A percentile compares a stretch with the other conserved stretches of the same genome.
These are phyloP conservation scores for Chouioia cunea DNA, from an alignment of 2,888 invertebrate species.

Conservation along the genomic window DNA sequence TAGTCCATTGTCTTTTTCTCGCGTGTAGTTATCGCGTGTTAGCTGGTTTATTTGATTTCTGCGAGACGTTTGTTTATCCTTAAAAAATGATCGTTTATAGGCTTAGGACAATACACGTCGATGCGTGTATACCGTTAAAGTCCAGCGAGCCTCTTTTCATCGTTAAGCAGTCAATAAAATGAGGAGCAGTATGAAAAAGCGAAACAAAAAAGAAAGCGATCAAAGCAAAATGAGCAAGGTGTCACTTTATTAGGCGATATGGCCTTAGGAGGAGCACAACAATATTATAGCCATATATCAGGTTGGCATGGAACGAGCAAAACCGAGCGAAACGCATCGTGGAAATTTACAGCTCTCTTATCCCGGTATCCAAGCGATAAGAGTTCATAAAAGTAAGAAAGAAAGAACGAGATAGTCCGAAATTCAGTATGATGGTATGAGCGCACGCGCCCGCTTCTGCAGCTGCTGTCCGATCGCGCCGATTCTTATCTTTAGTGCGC, in stretches of 20 bases:
- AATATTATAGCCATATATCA: conserved; percentile 23
- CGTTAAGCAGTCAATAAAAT: conserved; percentile 1
- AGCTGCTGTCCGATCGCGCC: not conserved
- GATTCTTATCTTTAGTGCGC: conserved; percentile 40
- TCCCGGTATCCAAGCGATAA: conserved; percentile 19
- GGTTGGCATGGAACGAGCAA: not conserved
- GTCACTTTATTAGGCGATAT: conserved; percentile 41
- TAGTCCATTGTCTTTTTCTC: too few species aligned
- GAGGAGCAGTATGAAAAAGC: too few species aligned
- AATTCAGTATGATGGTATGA: not conserved
- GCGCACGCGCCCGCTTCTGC: too few species aligned
- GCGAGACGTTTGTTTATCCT: too few species aligned
- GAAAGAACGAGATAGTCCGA: not conserved
- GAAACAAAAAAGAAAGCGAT: too few species aligned
- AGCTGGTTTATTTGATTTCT: too few species aligned
- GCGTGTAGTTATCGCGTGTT: too few species aligned
- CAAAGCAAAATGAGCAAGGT: conserved; percentile 32
- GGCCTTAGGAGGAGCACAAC: not conserved
- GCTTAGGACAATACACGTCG: too few species aligned
- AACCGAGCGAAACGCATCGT: not conserved
- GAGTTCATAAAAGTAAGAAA: conserved; percentile 16
- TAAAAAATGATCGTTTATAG: too few species aligned
- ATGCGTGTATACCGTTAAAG: too few species aligned
- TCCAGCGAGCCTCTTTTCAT: not conserved
- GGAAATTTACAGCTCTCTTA: conserved; percentile 40